phyloP scores from a whole-genome alignment of 2,888 invertebrate genomes.

The Nephrotoma appendiculata region DNA sequence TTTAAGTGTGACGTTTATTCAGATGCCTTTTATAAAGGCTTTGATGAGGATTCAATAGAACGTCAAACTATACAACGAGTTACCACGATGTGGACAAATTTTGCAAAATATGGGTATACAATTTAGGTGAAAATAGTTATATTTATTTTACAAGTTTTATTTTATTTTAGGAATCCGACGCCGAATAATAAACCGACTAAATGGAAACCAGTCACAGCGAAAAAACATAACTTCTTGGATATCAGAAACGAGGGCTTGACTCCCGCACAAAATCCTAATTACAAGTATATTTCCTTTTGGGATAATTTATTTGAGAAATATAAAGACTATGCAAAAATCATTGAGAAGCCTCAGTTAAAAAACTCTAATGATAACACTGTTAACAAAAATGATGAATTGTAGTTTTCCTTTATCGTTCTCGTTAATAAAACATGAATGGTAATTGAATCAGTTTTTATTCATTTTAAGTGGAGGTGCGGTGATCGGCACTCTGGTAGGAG shows the following conservation, averaged over 20 bases:
- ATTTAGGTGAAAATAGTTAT: background rate
- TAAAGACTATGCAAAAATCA: background rate
- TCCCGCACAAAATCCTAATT: background rate
- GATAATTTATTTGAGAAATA: background rate
- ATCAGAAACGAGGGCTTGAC: background rate
- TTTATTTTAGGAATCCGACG: background rate
- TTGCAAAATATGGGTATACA: conserved; percentile 8
- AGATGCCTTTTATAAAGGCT: background rate
- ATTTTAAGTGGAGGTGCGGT: too few relatives aligned
- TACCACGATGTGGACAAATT: conserved; percentile 6
- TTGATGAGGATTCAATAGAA: background rate
- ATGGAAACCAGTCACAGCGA: background rate
- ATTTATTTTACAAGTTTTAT: background rate
- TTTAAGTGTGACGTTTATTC: background rate
- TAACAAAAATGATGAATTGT: background rate
- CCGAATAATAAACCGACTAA: background rate
- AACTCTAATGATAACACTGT: background rate
- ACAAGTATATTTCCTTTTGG: background rate
- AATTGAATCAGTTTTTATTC: too few relatives aligned
- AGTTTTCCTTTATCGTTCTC: background rate
- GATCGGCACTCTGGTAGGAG: too few relatives aligned
- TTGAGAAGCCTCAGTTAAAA: background rate
- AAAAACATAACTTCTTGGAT: background rate
- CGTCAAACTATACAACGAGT: conserved; percentile 1
- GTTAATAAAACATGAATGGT: too few relatives aligned